These are phyloP conservation scores for Sepioteuthis lessoniana DNA, from an alignment of 2,888 invertebrate species.

Conservation along the genomic window DNA sequence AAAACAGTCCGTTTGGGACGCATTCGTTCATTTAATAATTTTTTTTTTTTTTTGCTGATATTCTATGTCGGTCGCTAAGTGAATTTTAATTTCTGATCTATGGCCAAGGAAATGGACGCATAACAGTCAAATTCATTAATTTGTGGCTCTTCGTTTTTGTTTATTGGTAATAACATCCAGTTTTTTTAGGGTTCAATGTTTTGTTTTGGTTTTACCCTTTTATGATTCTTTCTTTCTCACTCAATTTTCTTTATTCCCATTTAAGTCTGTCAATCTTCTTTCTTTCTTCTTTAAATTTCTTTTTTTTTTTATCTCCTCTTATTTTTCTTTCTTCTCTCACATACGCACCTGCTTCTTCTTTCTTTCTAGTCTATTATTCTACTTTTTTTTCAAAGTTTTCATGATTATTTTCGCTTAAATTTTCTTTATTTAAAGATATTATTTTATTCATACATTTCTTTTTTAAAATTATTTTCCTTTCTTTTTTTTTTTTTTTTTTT, in stretches of 20 bases:
- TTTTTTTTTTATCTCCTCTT: not conserved
- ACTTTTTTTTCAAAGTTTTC: not conserved
- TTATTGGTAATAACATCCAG: not conserved
- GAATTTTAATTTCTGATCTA: constrained; percentile 33
- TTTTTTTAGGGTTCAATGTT: not conserved
- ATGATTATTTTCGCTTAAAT: not conserved
- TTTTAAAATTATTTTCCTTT: not conserved
- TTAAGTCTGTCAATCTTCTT: no score
- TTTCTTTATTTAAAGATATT: no score
- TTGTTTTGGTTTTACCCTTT: not conserved
- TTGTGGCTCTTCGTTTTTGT: constrained; percentile 17
- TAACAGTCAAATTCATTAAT: constrained; percentile 20
- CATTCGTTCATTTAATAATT: not conserved
- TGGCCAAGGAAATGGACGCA: constrained; percentile 33
- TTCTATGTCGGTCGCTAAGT: not conserved
- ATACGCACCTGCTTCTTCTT: not conserved
- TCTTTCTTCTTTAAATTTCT: no score
- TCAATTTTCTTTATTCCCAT: no score
- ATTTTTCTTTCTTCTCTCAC: not conserved
- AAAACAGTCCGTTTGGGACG: not conserved
- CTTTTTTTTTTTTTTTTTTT: not conserved
- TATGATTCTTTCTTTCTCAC: not conserved
- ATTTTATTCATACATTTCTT: no score
- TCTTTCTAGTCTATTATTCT: not conserved
- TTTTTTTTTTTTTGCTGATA: not conserved